Percentiles rank a stretch among this genome's conserved stretches.
Evolutionary conservation across 2,113 vertebrate species (phyloP).

Genomic region (Sylvietta virens): DNA sequence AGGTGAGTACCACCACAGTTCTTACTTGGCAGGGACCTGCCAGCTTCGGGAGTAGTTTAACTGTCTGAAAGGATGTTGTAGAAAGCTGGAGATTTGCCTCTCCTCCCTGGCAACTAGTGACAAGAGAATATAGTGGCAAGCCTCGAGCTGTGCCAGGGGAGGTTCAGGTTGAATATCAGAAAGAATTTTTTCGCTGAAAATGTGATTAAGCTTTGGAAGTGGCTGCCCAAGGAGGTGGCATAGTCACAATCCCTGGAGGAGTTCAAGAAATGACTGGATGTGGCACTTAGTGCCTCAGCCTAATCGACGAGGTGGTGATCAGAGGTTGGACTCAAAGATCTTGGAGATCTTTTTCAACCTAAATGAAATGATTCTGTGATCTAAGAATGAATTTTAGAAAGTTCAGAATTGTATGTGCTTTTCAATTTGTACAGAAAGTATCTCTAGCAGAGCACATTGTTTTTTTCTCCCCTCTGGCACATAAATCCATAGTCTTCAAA

Average conservation of each 20-base stretch:
- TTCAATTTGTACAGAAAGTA: not conserved
- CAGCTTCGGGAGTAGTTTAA: not conserved
- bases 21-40: not conserved
- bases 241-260: not conserved
- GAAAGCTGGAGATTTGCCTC: not conserved
- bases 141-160: not conserved
- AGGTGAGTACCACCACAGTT: not conserved
- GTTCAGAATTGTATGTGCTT: not conserved
- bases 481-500: no score
- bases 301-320: not conserved
- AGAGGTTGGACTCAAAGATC: not conserved
- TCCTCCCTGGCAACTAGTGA: not conserved
- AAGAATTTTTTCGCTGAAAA: not conserved
- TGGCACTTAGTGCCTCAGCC: not conserved
- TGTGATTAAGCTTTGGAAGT: not conserved
- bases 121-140: not conserved
- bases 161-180: not conserved
- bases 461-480: not conserved
- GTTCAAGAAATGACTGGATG: not conserved
- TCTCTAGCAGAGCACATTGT: not conserved
- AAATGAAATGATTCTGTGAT: not conserved
- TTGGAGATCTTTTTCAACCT: not conserved
- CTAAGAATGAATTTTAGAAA: not conserved
- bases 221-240: not conserved
- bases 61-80: not conserved